These are phyloP conservation scores for Nothocercus nigrocapillus DNA, from an alignment of 2,113 vertebrate genomes.

Conservation along the genomic window DNA sequence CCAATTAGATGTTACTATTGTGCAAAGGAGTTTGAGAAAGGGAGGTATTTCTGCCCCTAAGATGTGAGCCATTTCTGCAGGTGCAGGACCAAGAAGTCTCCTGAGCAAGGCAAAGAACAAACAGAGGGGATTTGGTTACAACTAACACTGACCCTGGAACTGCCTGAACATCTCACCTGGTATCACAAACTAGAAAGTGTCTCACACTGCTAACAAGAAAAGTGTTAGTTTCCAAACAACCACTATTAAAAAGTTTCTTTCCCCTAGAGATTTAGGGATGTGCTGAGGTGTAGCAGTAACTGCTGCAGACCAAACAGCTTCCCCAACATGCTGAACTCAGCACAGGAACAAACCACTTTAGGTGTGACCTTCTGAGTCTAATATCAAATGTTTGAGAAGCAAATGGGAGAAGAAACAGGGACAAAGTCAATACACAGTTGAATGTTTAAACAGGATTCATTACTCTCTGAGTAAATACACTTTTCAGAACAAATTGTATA, in stretches of 20 bases:
- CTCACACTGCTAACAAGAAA: background rate
- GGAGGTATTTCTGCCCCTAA: background rate
- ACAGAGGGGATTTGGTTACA: background rate
- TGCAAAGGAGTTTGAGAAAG: background rate
- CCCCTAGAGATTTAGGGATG: background rate
- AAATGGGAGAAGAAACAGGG: background rate
- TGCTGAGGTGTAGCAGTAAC: background rate
- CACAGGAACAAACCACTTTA: background rate
- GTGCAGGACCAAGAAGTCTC: background rate
- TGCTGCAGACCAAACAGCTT: background rate
- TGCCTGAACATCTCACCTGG: background rate
- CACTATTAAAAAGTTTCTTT: too few species aligned
- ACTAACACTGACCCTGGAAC: background rate
- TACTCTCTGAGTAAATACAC: conserved; percentile 25
- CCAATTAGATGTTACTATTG: background rate
- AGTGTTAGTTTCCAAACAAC: background rate
- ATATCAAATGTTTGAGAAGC: background rate
- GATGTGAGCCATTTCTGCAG: background rate
- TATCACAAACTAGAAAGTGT: rapidly evolving
- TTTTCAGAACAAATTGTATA: background rate
- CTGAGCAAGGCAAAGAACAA: background rate
- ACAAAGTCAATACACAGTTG: background rate
- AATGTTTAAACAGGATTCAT: conserved; percentile 24
- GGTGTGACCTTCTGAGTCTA: background rate
- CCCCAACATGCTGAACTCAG: background rate